Base-by-base conservation (phyloP, 1,140 invertebrate species). In the Temnothorax longispinosus region DNA sequence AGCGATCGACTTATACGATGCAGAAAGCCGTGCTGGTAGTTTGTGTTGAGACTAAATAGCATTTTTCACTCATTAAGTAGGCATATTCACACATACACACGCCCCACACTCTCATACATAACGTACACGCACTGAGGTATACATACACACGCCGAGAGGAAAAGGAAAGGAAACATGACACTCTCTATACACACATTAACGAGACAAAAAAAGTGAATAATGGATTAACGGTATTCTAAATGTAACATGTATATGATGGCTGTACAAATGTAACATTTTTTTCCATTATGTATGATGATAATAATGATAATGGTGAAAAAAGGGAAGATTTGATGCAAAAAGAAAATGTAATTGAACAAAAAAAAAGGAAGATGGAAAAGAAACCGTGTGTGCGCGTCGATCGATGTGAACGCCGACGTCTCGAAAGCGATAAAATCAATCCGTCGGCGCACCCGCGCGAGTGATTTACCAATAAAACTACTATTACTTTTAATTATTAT, bases 231-330 rank as follows among this genome's bases (percentile, higher is more conserved):
- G 91, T 94, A 94, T 94, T 95, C 93, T 94, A 94, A 94, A 94
- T 95, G 94, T 95, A 95, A 93, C 92, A 92, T 95, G 93, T 94
- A 95, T 95, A 94, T 95, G 94, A 95, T 95, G 94, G 94, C 93
- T 95, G 94, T 95, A 95, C 94, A 95, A 95, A 95, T 95, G 94
- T 95, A 95, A 95, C 94, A 95, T 95, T 95, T 94, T 94, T 95
- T 95, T 95, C 94, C 93, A 94, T 94, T 95, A 93, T 94, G 93
- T 95, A 94, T 93, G 93, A 94, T 93, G 93, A 94, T 91, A 89
- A 88, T 89, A 80, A 89, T 75, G 65, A 90, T 85, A 69, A 87
- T 88, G 88, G 91, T 85, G 76, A 84, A 93, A 87, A 86, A 93
- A 89, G 72, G 84, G 86, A 91, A 90, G 86, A 91, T 93, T 93